Base-by-base conservation (phyloP, 1,140 invertebrate genomes). In the Ceratina australensis region DNA sequence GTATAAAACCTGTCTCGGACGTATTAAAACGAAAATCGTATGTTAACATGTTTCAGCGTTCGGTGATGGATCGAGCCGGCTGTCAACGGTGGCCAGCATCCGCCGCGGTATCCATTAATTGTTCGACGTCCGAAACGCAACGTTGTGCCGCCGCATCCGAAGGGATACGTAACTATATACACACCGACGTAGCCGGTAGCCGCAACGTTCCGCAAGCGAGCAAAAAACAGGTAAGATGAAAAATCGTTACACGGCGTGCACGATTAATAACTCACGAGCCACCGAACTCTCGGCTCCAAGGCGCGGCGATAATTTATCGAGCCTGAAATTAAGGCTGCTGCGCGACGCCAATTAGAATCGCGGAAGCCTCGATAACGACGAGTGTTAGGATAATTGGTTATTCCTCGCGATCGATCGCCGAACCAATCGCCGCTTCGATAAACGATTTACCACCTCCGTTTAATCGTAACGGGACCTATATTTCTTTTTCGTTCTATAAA, bases 321-420 rank as follows among this genome's bases (percentile, higher is more conserved):
- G 16, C 18, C 26, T 18, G 49, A 69, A 56, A 78, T 63, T 64
- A 56, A 72, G 33, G 28, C 42, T 52, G 26, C 5, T n/a, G 52
- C 49, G 68, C 33, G 50, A 72, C 77, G 61, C 47, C 22, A 7
- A 42, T 42, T 42, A 42, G 33, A 42, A 42, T 42, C 33, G 33
- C 33, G 33, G 33, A 42, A 42, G 33, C 42, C 15, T 7, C 47
- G 72, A 72, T 80, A 82, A 76, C 56, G 63, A 75, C 69, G 52
- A 52, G 77, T 64, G 65, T 76, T 42, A 68, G 68, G 65, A 83
- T 80, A 83, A 84, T 83, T 83, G 81, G 47, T 76, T 61, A 78
- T 79, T 66, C 79, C 82, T 54, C 72, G 50, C 50, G 61, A 83
- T 84, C 77, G 77, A 83, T 80, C 68, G 56, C 28, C 56, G 28